Conservation (phyloP, 2,888 invertebrate species). For the Ceramica pisi region DNA sequence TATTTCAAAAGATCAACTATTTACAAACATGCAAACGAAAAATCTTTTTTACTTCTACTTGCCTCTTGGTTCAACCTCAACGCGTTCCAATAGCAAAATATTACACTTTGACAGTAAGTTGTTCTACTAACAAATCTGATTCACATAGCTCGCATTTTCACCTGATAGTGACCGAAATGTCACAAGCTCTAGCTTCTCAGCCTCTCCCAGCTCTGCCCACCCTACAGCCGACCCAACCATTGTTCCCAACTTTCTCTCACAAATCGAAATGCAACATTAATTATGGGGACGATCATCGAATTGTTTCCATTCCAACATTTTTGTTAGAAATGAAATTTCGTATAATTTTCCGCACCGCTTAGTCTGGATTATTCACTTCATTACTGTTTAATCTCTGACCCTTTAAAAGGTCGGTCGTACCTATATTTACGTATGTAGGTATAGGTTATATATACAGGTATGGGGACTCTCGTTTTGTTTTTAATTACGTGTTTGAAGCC, state of each 20-base stretch:
- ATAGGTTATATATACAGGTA: no score
- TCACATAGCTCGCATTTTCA: not conserved
- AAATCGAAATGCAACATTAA: conserved; percentile 59
- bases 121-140: not conserved
- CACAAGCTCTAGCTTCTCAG: not conserved
- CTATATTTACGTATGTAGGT: conserved; percentile 10
- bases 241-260: conserved; percentile 35
- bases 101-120: not conserved
- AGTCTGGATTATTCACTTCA: conserved; percentile 74
- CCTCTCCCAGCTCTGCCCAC: not conserved
- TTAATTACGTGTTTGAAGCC: conserved; percentile 55
- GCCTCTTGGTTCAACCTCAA: not conserved
- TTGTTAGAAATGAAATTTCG: conserved; percentile 68
- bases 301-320: conserved; percentile 63
- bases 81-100: not conserved
- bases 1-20: no score
- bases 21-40: no score
- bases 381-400: conserved; percentile 73
- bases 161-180: not conserved
- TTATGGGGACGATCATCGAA: conserved; percentile 60
- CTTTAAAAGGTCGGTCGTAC: conserved; percentile 70
- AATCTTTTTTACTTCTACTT: no score
- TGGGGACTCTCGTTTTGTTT: conserved; percentile 57
- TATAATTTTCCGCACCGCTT: conserved; percentile 72
- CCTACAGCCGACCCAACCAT: not conserved